Evolutionary conservation across 2,113 vertebrate genomes (phyloP).

Genomic region (Abramis brama): DNA sequence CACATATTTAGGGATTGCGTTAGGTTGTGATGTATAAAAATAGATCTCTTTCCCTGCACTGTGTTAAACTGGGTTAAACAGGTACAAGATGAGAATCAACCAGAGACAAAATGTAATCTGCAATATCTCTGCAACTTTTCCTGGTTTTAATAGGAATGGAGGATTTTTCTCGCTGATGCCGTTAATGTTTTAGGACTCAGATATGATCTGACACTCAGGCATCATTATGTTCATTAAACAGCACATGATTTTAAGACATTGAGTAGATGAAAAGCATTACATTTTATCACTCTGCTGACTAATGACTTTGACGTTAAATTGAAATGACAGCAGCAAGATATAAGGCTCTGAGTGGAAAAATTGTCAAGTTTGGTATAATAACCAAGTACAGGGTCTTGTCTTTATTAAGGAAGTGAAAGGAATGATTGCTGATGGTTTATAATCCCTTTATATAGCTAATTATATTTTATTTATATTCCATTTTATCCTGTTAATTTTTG

Average conservation of each 20-base stretch:
- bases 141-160: constrained; percentile 2
- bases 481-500: not conserved
- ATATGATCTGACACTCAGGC: constrained; percentile 40
- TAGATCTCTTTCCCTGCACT: constrained; percentile 10
- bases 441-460: not conserved
- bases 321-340: constrained; percentile 63
- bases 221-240: constrained; percentile 51
- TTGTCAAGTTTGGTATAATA: constrained; percentile 37
- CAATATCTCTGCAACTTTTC: not conserved
- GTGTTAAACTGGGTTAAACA: constrained; percentile 18
- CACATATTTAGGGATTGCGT: constrained; percentile 15
- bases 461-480: not conserved
- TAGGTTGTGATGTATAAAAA: constrained; percentile 41
- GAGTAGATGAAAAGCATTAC: constrained; percentile 44
- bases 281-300: constrained; percentile 44
- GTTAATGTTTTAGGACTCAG: constrained; percentile 15
- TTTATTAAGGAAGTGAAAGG: constrained; percentile 38
- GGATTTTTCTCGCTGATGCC: not conserved
- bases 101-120: not conserved
- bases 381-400: constrained; percentile 34
- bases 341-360: constrained; percentile 58
- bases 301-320: constrained; percentile 44
- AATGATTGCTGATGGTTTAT: constrained; percentile 16
- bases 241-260: constrained; percentile 50
- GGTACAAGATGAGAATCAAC: constrained; percentile 4